phyloP scores from a whole-genome alignment of 2,888 invertebrate species.

The Leptothorax acervorum region DNA sequence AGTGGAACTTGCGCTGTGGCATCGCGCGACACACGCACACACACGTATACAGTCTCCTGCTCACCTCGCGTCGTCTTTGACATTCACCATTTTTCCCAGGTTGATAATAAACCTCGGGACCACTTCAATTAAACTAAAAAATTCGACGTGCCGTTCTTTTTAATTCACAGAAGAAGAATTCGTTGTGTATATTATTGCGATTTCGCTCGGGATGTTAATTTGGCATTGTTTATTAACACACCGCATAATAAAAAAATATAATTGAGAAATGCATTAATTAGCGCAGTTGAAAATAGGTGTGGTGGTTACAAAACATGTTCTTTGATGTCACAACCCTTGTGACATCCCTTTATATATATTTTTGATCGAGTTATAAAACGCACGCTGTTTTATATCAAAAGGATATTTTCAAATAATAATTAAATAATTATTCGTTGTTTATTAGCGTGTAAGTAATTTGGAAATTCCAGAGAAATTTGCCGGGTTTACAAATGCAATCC shows the following conservation, averaged over 20 bases:
- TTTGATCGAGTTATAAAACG: neutral
- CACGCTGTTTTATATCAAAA: neutral
- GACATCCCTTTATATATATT: neutral
- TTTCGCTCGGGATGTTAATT: neutral
- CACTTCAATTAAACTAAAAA: neutral
- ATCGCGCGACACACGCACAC: constrained; percentile 65
- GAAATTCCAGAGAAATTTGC: neutral
- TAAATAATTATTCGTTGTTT: neutral
- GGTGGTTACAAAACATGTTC: neutral
- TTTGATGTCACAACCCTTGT: neutral
- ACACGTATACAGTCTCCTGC: constrained; percentile 30
- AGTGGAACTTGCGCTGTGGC: constrained; percentile 79
- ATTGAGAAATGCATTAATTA: constrained; percentile 24
- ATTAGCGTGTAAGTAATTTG: neutral
- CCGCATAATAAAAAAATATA: constrained; percentile 16
- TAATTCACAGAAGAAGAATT: constrained; percentile 2
- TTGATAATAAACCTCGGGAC: neutral
- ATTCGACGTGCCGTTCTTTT: neutral
- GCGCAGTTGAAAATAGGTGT: neutral
- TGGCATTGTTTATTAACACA: neutral
- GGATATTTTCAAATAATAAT: neutral
- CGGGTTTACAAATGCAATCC: neutral
- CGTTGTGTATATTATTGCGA: neutral
- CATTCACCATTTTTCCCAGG: constrained; percentile 55
- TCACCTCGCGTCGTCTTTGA: constrained; percentile 30